These are phyloP conservation scores for Protodeltote pygarga DNA, from an alignment of 2,888 invertebrate species.

Conservation along the genomic window DNA sequence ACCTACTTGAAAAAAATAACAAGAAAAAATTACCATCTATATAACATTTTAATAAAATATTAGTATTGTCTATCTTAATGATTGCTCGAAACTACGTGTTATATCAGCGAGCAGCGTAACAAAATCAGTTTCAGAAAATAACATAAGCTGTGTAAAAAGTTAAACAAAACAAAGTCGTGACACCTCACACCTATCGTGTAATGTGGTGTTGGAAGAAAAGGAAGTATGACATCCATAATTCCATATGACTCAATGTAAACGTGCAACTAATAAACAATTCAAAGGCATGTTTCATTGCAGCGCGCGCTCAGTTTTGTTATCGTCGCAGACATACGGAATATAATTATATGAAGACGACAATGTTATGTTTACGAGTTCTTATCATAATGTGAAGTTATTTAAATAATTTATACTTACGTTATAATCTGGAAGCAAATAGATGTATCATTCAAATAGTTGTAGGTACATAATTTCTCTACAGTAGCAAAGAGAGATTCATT, in stretches of 20 bases:
- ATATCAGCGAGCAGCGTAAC: no score
- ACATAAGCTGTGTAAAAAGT: slow-evolving; percentile 9
- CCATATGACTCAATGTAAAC: background rate
- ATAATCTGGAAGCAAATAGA: slow-evolving; percentile 14
- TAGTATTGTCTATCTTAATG: no score
- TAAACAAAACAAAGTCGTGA: no score
- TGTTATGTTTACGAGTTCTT: slow-evolving; percentile 11
- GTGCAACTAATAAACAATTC: slow-evolving; percentile 3
- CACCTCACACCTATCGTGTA: no score
- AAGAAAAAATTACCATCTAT: background rate
- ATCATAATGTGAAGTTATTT: slow-evolving; percentile 14
- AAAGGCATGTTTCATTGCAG: slow-evolving; percentile 6
- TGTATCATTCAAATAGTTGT: no score
- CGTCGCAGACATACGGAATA: slow-evolving; percentile 4
- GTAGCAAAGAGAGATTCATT: no score
- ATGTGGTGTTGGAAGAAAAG: no score
- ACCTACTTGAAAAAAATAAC: background rate
- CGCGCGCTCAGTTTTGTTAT: background rate
- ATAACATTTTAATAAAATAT: no score
- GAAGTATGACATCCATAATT: background rate
- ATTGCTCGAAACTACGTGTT: no score
- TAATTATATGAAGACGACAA: slow-evolving; percentile 5
- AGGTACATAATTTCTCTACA: no score
- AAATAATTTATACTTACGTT: slow-evolving; percentile 13
- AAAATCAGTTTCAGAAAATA: slow-evolving; percentile 8